Base-by-base conservation (phyloP, 2,113 vertebrate genomes). In the Xenus cinereus region DNA sequence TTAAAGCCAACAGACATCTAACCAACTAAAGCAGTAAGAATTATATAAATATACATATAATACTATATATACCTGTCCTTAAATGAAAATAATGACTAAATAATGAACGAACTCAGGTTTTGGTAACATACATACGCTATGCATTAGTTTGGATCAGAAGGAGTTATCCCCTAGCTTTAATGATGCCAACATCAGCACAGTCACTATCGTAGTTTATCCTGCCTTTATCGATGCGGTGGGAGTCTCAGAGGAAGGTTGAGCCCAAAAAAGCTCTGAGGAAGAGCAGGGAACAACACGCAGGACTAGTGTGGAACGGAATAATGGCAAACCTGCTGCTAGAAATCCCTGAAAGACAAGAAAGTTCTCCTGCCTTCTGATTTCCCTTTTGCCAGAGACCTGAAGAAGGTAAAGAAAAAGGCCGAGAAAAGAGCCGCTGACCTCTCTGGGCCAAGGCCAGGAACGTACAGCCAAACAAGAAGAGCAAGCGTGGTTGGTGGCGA, bases 401-500 rank as follows among this genome's bases (percentile, higher is more conserved):
- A 89, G 50, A 69, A 80, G 10, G 57, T 16, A 50, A 71, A 32
- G 39, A 28, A 37, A 28, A 14, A 83, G 35, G 46, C 0, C 51
- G 14, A 56, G 17, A 13, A 17, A 73, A 57, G 45, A n/a, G 17
- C 15, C 3, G 1, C 35, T 63, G 71, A 78, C 3, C 41, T 41
- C 8, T 33, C 60, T 45, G 51, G n/a, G 60, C 12, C 56, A 35
- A 81, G 63, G 48, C 57, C 24, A 46, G 43, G 63, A 51, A 54
- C 0, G 0, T 0, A 7, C 12, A 53, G 48, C 53, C 57, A 76
- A 73, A 43, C 0, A 1, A 66, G 33, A 57, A 77, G 22, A 39
- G 22, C 9, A 14, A 50, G 32, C 0, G 0, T 2, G 15, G 37
- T 3, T 79, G 67, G 72, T 6, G 19, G 17, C 7, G 6, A 75